Conservation (phyloP, 2,113 vertebrate genomes). For the Rhinoderma darwinii region DNA sequence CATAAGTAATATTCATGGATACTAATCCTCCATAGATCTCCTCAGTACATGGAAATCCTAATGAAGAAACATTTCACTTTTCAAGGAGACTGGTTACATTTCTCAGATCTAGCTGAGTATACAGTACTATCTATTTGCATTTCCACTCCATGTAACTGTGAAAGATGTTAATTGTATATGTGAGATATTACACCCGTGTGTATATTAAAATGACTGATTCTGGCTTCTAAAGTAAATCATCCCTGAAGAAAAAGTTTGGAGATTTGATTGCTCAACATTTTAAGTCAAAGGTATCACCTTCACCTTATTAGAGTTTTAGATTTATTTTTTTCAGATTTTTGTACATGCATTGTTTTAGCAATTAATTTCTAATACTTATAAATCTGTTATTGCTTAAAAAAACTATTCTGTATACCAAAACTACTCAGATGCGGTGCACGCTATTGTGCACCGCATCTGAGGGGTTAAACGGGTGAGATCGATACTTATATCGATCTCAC, state of each 20-base stretch:
- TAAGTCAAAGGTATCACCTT: slow-evolving; percentile 12
- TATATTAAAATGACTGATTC: slow-evolving; percentile 38
- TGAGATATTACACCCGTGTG: slow-evolving; percentile 44
- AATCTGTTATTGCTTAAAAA: no score
- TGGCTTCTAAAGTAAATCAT: slow-evolving; percentile 11
- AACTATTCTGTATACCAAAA: no score
- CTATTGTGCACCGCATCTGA: no score
- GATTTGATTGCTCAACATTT: slow-evolving; percentile 30
- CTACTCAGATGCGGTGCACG: no score
- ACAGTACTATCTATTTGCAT: slow-evolving; percentile 34
- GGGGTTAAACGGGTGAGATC: no score
- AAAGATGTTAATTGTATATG: slow-evolving; percentile 46
- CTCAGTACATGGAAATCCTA: background rate
- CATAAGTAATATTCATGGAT: slow-evolving; percentile 3
- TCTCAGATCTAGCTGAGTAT: slow-evolving; percentile 24
- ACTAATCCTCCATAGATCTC: background rate
- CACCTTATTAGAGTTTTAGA: background rate
- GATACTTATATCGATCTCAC: no score
- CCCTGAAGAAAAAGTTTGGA: slow-evolving; percentile 32
- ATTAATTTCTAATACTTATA: no score
- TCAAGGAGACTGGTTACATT: background rate
- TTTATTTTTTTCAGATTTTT: background rate
- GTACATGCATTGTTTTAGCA: background rate
- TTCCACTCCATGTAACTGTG: slow-evolving; percentile 34
- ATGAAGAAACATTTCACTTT: slow-evolving; percentile 40